phyloP scores from a whole-genome alignment of 2,888 invertebrate genomes.

The Stenchaetothrips biformis region DNA sequence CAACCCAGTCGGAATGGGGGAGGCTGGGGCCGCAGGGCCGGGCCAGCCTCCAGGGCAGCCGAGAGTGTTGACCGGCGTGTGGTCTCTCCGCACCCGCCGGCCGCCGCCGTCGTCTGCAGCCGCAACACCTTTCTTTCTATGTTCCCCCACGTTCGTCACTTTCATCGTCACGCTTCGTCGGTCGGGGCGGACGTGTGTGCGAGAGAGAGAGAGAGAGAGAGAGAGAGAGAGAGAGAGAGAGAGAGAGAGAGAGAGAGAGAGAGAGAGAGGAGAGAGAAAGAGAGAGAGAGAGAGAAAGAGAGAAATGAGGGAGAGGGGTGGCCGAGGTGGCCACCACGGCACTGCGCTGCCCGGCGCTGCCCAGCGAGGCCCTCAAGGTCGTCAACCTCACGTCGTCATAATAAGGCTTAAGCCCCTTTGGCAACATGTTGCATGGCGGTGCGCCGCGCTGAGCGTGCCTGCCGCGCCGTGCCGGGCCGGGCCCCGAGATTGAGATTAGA shows the following conservation, averaged over 20 bases:
- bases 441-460: not conserved
- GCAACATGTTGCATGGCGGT: not conserved
- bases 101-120: not conserved
- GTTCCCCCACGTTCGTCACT: not conserved
- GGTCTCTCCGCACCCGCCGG: not conserved
- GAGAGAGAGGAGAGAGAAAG: not conserved
- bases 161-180: not conserved
- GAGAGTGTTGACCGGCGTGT: not conserved
- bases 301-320: too few species aligned
- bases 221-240: not conserved
- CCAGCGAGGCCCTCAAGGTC: not conserved
- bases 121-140: not conserved
- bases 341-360: too few species aligned
- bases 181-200: not conserved
- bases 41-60: not conserved
- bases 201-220: not conserved
- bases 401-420: not conserved
- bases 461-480: not conserved
- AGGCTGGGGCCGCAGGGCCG: not conserved
- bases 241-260: not conserved
- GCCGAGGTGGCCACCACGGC: too few species aligned
- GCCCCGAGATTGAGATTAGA: not conserved
- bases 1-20: not conserved
- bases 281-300: not conserved
- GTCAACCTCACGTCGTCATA: not conserved